Conservation (phyloP, 2,797 vertebrate species). For the Cygnus olor region DNA sequence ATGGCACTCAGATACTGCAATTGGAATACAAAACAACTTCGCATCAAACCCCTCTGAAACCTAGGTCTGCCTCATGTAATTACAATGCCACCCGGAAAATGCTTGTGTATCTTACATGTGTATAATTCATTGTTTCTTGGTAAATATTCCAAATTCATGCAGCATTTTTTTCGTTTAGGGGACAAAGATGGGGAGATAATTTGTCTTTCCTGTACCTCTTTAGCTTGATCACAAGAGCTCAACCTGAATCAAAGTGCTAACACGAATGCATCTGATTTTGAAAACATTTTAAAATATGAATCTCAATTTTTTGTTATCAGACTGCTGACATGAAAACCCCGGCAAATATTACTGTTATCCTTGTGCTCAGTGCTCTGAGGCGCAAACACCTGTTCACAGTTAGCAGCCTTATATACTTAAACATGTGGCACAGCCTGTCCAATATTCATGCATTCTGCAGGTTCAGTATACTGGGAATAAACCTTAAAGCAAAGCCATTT, state of each 20-base stretch:
- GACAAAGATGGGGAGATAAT: background rate
- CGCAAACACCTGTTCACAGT: background rate
- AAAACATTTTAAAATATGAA: background rate
- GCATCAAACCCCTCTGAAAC: background rate
- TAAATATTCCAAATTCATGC: background rate
- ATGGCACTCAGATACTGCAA: background rate
- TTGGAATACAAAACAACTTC: constrained; percentile 21
- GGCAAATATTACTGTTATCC: background rate
- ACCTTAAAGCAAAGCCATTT: background rate
- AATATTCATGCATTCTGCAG: background rate
- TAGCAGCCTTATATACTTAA: background rate
- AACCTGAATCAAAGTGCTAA: background rate
- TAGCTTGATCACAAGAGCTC: background rate
- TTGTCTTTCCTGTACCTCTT: background rate
- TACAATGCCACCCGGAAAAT: background rate
- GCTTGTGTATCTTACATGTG: background rate
- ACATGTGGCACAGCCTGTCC: background rate
- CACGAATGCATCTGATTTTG: background rate
- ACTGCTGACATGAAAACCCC: background rate
- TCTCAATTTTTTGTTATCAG: background rate
- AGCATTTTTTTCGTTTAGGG: background rate
- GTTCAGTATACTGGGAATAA: background rate
- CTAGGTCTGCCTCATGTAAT: background rate
- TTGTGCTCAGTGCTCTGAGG: background rate
- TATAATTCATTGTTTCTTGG: background rate